Percentiles rank a stretch among this genome's conserved stretches.
Evolutionary conservation across 2,888 invertebrate genomes (phyloP).

Genomic region (Galerucella pusilla): DNA sequence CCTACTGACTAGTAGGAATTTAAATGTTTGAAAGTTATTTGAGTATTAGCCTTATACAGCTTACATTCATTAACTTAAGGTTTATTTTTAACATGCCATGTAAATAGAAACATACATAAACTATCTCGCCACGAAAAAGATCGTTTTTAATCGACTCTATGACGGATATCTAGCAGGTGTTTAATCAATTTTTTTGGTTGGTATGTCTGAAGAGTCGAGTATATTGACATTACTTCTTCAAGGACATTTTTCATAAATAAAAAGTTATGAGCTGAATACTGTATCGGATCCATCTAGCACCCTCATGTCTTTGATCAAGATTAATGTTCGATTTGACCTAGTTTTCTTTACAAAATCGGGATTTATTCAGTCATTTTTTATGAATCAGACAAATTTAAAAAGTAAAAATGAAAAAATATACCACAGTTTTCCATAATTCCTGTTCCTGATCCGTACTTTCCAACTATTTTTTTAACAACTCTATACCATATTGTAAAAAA

Average conservation of each 20-base stretch:
- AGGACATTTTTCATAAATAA: conserved; percentile 12
- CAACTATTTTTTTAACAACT: too few species aligned
- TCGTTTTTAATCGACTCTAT: conserved; percentile 14
- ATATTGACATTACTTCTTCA: conserved; percentile 9
- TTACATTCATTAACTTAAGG: not conserved
- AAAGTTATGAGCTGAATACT: not conserved
- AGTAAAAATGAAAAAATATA: not conserved
- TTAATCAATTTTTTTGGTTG: conserved; percentile 25
- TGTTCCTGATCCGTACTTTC: too few species aligned
- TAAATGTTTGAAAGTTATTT: too few species aligned
- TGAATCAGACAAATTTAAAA: not conserved
- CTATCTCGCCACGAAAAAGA: not conserved
- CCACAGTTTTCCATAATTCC: too few species aligned
- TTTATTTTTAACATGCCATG: not conserved
- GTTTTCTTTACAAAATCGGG: not conserved
- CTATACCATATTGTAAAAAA: too few species aligned
- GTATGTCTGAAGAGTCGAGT: not conserved
- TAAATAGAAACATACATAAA: not conserved
- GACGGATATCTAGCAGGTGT: conserved; percentile 26
- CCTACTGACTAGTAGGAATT: too few species aligned
- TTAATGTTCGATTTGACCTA: conserved; percentile 2
- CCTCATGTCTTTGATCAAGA: conserved; percentile 4
- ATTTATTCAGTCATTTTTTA: not conserved
- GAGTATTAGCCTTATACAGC: too few species aligned
- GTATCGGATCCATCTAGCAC: not conserved